A percentile compares a stretch with the other conserved stretches of the same genome.
Conservation (phyloP, 2,888 invertebrate species). For the Spodoptera picta region DNA sequence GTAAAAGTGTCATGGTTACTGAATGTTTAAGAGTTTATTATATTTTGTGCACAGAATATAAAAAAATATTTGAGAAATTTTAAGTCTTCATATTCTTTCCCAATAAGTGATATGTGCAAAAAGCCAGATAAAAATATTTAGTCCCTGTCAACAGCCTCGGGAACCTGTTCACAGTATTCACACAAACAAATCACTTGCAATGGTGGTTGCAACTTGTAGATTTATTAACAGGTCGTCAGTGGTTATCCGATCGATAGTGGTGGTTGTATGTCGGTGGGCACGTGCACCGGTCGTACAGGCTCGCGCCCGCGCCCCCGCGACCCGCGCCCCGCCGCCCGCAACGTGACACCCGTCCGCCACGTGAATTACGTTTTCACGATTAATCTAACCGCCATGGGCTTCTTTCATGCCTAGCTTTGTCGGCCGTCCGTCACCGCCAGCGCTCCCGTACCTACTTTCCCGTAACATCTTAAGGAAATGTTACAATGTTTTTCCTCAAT, state of each 20-base stretch:
- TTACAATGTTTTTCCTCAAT: slow-evolving; percentile 38
- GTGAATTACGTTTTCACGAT: slow-evolving; percentile 61
- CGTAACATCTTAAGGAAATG: slow-evolving; percentile 38
- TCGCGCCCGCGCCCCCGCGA: slow-evolving; percentile 18
- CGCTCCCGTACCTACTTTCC: slow-evolving; percentile 18
- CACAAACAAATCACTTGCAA: slow-evolving; percentile 9
- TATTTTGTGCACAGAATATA: too few relatives aligned
- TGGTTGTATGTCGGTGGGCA: slow-evolving; percentile 53
- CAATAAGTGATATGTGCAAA: too few relatives aligned
- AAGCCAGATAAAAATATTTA: too few relatives aligned
- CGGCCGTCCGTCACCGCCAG: slow-evolving; percentile 44
- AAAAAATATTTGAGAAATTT: too few relatives aligned
- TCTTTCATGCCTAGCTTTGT: slow-evolving; percentile 54
- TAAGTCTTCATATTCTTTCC: too few relatives aligned
- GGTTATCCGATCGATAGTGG: slow-evolving; percentile 57
- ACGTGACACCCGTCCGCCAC: slow-evolving; percentile 63
- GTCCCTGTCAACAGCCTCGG: too few relatives aligned
- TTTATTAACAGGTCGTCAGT: slow-evolving; percentile 33
- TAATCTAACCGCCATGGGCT: slow-evolving; percentile 57
- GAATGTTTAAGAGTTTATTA: too few relatives aligned
- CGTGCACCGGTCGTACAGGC: slow-evolving; percentile 66
- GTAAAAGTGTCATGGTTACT: neutral
- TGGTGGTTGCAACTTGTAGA: slow-evolving; percentile 36
- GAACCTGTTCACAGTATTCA: too few relatives aligned
- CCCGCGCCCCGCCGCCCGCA: slow-evolving; percentile 43